A percentile compares a stretch with the other conserved stretches of the same genome.
Evolutionary conservation across 2,797 vertebrate genomes (phyloP).

Genomic region (Crenuchus spilurus): DNA sequence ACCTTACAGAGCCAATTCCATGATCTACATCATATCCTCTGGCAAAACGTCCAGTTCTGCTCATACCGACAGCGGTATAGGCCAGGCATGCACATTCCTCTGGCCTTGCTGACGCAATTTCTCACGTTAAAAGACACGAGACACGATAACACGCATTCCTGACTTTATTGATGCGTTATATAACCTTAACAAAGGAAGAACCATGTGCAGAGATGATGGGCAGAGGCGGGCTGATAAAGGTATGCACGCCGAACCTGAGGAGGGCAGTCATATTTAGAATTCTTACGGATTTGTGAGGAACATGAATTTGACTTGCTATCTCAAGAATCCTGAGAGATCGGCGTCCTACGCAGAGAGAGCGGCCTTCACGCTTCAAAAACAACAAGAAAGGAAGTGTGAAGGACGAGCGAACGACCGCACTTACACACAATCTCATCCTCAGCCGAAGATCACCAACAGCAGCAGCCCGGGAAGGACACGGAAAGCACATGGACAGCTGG

Average conservation of each 20-base stretch:
- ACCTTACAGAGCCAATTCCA: background rate
- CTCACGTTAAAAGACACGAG: slow-evolving; percentile 27
- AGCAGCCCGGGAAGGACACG: no score
- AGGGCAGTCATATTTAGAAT: background rate
- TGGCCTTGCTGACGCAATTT: slow-evolving; percentile 37
- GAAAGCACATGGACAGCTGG: background rate
- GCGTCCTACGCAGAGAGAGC: background rate
- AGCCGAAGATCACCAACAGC: no score
- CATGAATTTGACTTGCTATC: slow-evolving; percentile 16
- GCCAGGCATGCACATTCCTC: slow-evolving; percentile 44
- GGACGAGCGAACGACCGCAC: background rate
- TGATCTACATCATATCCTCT: background rate
- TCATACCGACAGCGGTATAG: slow-evolving; percentile 21
- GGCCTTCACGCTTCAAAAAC: slow-evolving; percentile 25
- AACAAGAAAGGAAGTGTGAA: slow-evolving; percentile 8
- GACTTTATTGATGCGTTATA: slow-evolving; percentile 41
- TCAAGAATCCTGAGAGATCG: slow-evolving; percentile 41
- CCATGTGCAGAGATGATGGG: background rate
- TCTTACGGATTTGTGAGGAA: background rate
- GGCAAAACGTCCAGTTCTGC: slow-evolving; percentile 12
- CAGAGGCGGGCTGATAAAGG: background rate
- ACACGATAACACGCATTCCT: slow-evolving; percentile 50
- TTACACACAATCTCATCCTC: no score
- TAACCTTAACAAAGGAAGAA: slow-evolving; percentile 16
- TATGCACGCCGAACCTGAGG: no score